Evolutionary conservation across 2,888 invertebrate genomes (phyloP).

Genomic region (Melolontha melolontha): DNA sequence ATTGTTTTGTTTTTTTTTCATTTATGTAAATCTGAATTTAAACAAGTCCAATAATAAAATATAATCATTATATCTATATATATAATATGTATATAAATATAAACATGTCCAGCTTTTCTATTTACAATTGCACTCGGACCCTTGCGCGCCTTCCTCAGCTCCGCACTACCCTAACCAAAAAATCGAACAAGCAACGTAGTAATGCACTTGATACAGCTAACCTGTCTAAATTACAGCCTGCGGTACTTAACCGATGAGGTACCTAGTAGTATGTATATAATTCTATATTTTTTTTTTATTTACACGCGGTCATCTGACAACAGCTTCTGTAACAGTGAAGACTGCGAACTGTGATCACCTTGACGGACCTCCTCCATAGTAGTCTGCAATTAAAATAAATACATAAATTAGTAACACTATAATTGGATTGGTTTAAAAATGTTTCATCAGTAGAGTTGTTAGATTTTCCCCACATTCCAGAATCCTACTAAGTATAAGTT

Average conservation of each 20-base stretch:
- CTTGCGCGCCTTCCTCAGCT: slow-evolving; percentile 57
- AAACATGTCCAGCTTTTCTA: slow-evolving; percentile 71
- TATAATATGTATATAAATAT: slow-evolving; percentile 67
- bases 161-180: slow-evolving; percentile 59
- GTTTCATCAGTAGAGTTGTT: too few species aligned
- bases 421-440: too few species aligned
- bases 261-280: slow-evolving; percentile 63
- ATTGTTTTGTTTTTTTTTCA: slow-evolving; percentile 36
- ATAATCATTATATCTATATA: slow-evolving; percentile 64
- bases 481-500: too few species aligned
- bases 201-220: slow-evolving; percentile 68
- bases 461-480: too few species aligned
- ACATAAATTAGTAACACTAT: neutral
- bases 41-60: slow-evolving; percentile 64
- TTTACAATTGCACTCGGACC: slow-evolving; percentile 66
- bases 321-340: slow-evolving; percentile 87
- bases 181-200: slow-evolving; percentile 64
- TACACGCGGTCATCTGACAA: slow-evolving; percentile 79
- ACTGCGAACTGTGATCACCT: slow-evolving; percentile 80
- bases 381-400: slow-evolving; percentile 68
- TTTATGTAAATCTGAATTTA: slow-evolving; percentile 54
- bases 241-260: slow-evolving; percentile 66
- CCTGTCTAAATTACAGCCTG: slow-evolving; percentile 68
- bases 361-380: slow-evolving; percentile 80
- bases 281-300: slow-evolving; percentile 64